Evolutionary conservation across 1,140 invertebrate species (phyloP).

Genomic region (Drosophila lacertosa): DNA sequence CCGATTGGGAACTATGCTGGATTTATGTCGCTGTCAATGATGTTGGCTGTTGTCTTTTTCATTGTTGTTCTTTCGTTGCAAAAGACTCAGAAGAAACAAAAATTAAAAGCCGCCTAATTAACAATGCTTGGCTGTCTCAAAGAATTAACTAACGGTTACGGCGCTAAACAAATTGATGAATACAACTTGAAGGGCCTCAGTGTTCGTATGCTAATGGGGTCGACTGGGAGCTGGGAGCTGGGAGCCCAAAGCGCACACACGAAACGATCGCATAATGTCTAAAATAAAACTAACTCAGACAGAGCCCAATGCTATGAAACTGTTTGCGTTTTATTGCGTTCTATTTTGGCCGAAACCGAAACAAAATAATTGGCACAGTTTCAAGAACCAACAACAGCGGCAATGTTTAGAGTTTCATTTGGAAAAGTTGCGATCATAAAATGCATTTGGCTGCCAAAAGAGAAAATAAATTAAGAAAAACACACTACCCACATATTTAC

Average conservation of each 20-base stretch:
- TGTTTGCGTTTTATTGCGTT: constrained; percentile 58
- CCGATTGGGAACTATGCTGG: constrained; percentile 21
- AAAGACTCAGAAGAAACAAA: background rate
- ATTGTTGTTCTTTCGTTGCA: background rate
- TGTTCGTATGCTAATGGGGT: constrained; percentile 30
- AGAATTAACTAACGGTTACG: constrained; percentile 32
- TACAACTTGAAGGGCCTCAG: constrained; percentile 18
- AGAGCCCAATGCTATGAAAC: constrained; percentile 30
- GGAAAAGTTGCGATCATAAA: constrained; percentile 34
- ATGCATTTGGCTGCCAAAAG: constrained; percentile 30
- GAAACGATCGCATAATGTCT: constrained; percentile 37
- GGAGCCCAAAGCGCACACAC: background rate
- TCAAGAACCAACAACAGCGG: constrained; percentile 33
- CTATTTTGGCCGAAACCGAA: constrained; percentile 60
- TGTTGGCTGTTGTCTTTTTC: background rate
- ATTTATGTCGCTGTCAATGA: constrained; percentile 36
- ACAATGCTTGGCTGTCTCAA: constrained; percentile 29
- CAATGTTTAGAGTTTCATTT: constrained; percentile 43
- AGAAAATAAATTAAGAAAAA: background rate
- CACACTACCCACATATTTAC: too few species aligned
- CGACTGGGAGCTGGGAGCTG: constrained; percentile 7
- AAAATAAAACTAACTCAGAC: constrained; percentile 19
- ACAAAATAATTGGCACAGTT: constrained; percentile 72
- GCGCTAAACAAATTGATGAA: constrained; percentile 21
- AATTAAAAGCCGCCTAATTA: constrained; percentile 35